Conservation (phyloP, 2,113 vertebrate species). For the Thymallus thymallus region DNA sequence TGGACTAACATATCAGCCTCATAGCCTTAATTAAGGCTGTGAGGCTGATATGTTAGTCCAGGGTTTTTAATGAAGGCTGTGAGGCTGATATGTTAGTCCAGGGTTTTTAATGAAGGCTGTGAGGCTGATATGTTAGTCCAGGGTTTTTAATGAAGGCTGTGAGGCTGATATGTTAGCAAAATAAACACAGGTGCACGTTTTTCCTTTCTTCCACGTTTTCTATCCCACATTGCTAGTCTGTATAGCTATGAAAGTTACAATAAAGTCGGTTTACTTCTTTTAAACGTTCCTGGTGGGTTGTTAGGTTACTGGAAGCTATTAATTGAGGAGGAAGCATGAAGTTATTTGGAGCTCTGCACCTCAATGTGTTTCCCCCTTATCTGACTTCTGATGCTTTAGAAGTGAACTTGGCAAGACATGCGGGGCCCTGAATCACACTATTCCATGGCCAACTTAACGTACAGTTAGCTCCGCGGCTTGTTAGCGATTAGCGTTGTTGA, state of each 20-base stretch:
- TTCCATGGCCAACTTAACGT: background rate
- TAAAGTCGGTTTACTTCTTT: background rate
- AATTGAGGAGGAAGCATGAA: background rate
- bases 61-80: too few relatives aligned
- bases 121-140: too few relatives aligned
- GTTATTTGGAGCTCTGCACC: background rate
- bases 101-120: too few relatives aligned
- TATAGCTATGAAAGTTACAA: background rate
- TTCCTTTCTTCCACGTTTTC: background rate
- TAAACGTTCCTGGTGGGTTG: too few relatives aligned
- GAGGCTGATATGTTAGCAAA: too few relatives aligned
- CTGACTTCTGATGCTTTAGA: background rate
- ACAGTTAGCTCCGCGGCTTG: background rate
- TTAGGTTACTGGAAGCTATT: background rate
- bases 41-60: too few relatives aligned
- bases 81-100: too few relatives aligned
- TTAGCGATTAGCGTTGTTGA: background rate
- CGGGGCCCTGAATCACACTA: background rate
- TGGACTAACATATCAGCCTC: too few relatives aligned
- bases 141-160: too few relatives aligned
- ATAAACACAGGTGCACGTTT: background rate
- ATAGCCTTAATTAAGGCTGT: too few relatives aligned
- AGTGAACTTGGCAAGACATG: conserved; percentile 1
- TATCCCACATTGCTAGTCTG: background rate
- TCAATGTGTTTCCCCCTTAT: background rate